Evolutionary conservation across 2,113 vertebrate genomes (phyloP).

Genomic region (Pagrus major): DNA sequence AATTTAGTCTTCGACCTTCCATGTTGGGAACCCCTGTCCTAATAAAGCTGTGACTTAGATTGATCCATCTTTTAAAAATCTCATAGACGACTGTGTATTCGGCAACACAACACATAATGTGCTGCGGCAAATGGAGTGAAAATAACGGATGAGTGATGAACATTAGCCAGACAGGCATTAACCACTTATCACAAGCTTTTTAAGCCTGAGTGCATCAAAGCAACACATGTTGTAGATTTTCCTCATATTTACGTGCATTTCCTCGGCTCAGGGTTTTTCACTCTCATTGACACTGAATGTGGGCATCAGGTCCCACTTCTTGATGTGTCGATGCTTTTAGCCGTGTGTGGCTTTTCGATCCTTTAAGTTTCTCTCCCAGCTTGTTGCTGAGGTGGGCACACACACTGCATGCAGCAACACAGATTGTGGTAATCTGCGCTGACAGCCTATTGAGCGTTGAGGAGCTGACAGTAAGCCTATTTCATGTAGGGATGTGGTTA

Average conservation of each 20-base stretch:
- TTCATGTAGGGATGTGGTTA: conserved; percentile 44
- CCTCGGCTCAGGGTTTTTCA: background rate
- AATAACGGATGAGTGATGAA: conserved; percentile 35
- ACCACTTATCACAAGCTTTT: conserved; percentile 14
- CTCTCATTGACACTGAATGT: background rate
- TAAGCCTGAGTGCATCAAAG: background rate
- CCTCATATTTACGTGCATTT: background rate
- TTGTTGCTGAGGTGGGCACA: conserved; percentile 64
- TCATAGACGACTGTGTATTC: conserved; percentile 6
- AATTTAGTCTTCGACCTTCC: background rate
- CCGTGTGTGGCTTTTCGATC: conserved; percentile 16
- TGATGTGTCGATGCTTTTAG: conserved; percentile 49
- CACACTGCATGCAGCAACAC: conserved; percentile 36
- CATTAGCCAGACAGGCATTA: conserved; percentile 7
- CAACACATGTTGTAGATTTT: background rate
- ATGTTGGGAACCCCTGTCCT: background rate
- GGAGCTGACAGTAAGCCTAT: conserved; percentile 72
- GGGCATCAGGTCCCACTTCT: conserved; percentile 14
- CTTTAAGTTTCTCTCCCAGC: conserved; percentile 45
- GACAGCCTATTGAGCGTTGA: conserved; percentile 54
- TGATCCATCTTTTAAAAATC: conserved; percentile 13
- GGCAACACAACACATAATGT: background rate
- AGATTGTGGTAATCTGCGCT: conserved; percentile 58
- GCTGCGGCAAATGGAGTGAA: conserved; percentile 31
- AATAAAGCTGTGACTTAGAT: background rate